phyloP scores from a whole-genome alignment of 2,797 vertebrate species.

The Scolopax bukidnonensis region DNA sequence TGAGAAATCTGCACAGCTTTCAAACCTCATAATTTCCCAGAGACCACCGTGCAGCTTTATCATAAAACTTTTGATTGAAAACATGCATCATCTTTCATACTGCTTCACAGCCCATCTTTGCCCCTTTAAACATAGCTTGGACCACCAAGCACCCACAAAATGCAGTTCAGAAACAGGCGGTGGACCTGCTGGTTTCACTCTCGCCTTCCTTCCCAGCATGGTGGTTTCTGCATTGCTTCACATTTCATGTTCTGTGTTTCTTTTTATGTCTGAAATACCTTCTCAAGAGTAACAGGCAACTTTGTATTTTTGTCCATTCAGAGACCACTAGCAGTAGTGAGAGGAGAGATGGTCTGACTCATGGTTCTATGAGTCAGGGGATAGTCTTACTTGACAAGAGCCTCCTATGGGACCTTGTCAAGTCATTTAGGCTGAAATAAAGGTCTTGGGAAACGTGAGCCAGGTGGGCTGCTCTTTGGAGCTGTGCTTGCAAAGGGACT shows the following conservation, averaged over 20 bases:
- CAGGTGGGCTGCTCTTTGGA: background rate
- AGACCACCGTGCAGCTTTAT: background rate
- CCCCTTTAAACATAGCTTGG: background rate
- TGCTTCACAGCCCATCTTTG: background rate
- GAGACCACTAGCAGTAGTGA: background rate
- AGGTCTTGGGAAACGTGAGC: background rate
- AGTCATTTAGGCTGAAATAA: background rate
- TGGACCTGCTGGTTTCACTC: background rate
- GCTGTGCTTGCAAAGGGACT: background rate
- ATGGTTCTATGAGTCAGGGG: background rate
- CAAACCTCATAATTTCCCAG: background rate
- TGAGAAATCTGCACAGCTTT: background rate
- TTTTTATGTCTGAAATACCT: background rate
- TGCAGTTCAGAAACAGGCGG: background rate
- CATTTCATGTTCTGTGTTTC: background rate
- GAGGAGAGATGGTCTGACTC: background rate
- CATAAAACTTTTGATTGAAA: background rate
- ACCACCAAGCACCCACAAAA: background rate
- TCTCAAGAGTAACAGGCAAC: fast-evolving
- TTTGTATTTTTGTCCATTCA: background rate
- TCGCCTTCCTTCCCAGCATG: background rate
- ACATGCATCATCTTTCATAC: background rate
- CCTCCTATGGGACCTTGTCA: background rate
- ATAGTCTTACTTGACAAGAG: background rate
- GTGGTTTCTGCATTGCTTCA: background rate